Conservation (phyloP, 2,888 invertebrate genomes). For the Meloe dianella region DNA sequence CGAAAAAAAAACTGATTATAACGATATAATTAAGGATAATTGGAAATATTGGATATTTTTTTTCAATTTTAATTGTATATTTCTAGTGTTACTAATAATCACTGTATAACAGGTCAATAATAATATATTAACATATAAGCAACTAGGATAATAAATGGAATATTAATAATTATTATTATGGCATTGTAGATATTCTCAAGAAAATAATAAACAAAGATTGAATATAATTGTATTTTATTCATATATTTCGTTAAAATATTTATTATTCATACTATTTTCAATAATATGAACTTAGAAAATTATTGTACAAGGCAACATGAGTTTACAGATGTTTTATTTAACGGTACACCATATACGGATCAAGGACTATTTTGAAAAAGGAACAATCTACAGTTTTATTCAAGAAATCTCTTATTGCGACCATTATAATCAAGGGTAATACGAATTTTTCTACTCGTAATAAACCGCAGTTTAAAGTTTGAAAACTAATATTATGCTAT, state of each 20-base stretch:
- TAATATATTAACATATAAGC: neutral
- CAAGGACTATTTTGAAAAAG: conserved; percentile 6
- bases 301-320: neutral
- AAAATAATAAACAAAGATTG: neutral
- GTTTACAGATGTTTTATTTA: conserved; percentile 3
- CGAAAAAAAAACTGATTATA: neutral
- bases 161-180: neutral
- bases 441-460: too few relatives aligned
- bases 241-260: neutral
- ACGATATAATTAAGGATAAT: too few relatives aligned
- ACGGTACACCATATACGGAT: conserved; percentile 6
- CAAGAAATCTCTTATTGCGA: too few relatives aligned
- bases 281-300: neutral
- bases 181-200: neutral
- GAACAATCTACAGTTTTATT: conserved; percentile 2
- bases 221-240: neutral
- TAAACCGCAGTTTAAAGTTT: too few relatives aligned
- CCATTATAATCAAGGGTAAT: too few relatives aligned
- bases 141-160: neutral
- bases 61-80: neutral
- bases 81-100: neutral
- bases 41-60: too few relatives aligned
- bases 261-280: neutral
- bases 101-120: too few relatives aligned
- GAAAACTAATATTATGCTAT: too few relatives aligned